Evolutionary conservation across 2,888 invertebrate genomes (phyloP), one percentile per base, ranked within the genome.

Genomic region (Himalopsyche kuldschensis): DNA sequence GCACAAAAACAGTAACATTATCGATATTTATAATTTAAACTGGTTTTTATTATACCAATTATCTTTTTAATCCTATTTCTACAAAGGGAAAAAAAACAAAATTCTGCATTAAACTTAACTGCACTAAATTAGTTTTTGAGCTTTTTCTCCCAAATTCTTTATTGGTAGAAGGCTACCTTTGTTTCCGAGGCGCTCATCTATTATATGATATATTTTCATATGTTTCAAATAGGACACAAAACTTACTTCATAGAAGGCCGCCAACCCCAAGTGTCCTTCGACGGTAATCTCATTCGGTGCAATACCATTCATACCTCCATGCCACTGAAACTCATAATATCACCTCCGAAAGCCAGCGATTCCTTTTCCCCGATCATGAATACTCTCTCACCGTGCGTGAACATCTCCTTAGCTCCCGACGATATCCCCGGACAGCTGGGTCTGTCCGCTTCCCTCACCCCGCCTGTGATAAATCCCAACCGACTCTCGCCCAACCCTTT

Each of bases 201-300:
- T 77, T 76, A 76, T 80, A 27, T 15, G 17, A 75, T 0, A n/a
- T 79, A 83, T 15, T 41, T 84, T 31, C 63, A 85, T 79, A 85
- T 86, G 83, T 85, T 89, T 90, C 82, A 1, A 41, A 41, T 89
- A 96, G 96, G 95, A 89, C 93, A 96, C 88, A 96, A 96, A 89
- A 97, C 97, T 1, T 97, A 95, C 90, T 98, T 97, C 89, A 96
- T 98, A 84, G 93, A 95, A 88, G 95, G 95, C 35, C 93, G 95
- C 32, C 95, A 94, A 88, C 91, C 92, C 86, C 94, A 93, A 87
- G 90, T 90, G 79, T 63, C 89, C 90, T 82, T 91, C 90, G 87
- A 90, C 90, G 86, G 89, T 89, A 90, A 90, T 87, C 89, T 90
- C 82, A 90, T 90, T 82, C 90, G 91, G 69, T 89, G 90, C 78